phyloP scores from a whole-genome alignment of 2,888 invertebrate species.

The Orthosia gothica region DNA sequence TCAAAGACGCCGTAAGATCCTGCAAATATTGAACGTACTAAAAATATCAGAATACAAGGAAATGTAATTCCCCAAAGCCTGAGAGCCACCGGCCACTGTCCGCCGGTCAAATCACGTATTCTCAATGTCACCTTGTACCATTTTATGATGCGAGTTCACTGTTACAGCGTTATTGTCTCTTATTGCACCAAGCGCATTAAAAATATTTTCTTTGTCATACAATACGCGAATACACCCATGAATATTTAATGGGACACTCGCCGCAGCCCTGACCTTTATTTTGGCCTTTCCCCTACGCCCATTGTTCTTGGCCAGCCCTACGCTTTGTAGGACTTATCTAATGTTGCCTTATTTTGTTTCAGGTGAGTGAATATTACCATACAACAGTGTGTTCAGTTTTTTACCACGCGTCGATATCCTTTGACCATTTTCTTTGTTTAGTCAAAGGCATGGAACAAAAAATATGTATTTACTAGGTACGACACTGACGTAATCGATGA shows the following conservation, averaged over 20 bases:
- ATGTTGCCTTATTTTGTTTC: constrained; percentile 79
- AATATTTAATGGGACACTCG: constrained; percentile 85
- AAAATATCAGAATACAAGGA: constrained; percentile 67
- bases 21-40: constrained; percentile 52
- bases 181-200: constrained; percentile 75
- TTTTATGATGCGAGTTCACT: constrained; percentile 71
- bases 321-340: constrained; percentile 77
- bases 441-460: constrained; percentile 54
- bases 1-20: constrained; percentile 53
- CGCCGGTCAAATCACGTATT: constrained; percentile 74
- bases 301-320: constrained; percentile 80
- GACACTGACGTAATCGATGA: constrained; percentile 82
- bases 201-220: constrained; percentile 82
- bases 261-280: constrained; percentile 86
- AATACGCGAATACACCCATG: constrained; percentile 85
- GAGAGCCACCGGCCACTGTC: constrained; percentile 53
- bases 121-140: constrained; percentile 77
- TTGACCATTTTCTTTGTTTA: constrained; percentile 54
- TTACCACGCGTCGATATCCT: constrained; percentile 37
- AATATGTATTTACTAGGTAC: constrained; percentile 60
- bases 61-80: constrained; percentile 61
- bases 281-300: constrained; percentile 82
- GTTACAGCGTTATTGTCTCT: constrained; percentile 68
- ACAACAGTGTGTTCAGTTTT: constrained; percentile 47
- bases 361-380: constrained; percentile 66